Evolutionary conservation across 23 tunicate species (phyloP).

Genomic region (Trididemnum clinides): DNA sequence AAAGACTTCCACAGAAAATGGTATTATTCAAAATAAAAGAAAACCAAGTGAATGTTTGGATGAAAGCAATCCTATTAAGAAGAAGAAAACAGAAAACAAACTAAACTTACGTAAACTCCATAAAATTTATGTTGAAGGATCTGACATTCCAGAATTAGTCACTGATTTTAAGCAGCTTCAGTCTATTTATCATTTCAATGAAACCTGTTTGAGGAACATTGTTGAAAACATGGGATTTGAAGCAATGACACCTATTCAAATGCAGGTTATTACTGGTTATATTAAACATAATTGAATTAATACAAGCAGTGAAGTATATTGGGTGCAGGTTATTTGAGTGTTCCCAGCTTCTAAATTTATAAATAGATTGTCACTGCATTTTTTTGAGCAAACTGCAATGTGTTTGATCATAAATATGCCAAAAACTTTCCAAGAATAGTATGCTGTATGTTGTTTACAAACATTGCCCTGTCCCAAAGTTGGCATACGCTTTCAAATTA

Average conservation of each 20-base stretch:
- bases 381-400: too few species aligned
- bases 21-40: not conserved
- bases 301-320: too few species aligned
- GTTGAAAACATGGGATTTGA: conserved; percentile 50
- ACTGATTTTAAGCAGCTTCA: conserved; percentile 54
- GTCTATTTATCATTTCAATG: conserved; percentile 8
- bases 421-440: too few species aligned
- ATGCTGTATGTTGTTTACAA: too few species aligned
- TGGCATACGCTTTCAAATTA: too few species aligned
- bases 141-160: conserved; percentile 74
- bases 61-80: not conserved
- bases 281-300: too few species aligned
- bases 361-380: too few species aligned
- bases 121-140: conserved; percentile 74
- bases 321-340: too few species aligned
- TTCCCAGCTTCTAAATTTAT: too few species aligned
- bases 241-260: conserved; percentile 84
- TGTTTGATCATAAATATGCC: too few species aligned
- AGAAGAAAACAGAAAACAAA: not conserved
- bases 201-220: conserved; percentile 29
- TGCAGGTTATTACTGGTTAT: conserved; percentile 71
- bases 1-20: not conserved
- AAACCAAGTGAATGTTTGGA: not conserved
- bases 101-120: not conserved
- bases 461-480: too few species aligned